These are phyloP conservation scores for Nansenia antarctica DNA, from an alignment of 2,113 vertebrate genomes.

Conservation along the genomic window DNA sequence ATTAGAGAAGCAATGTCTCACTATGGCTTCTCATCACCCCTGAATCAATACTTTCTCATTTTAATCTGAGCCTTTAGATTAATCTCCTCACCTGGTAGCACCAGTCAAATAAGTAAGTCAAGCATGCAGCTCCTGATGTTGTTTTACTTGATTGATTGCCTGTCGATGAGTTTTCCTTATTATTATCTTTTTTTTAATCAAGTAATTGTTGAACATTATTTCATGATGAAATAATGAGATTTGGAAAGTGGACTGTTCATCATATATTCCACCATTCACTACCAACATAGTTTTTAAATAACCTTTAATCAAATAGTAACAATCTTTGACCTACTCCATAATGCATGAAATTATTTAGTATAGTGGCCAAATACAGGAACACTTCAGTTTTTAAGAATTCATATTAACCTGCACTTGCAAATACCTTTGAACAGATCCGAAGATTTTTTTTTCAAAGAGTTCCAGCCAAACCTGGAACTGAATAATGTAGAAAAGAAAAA, in stretches of 20 bases:
- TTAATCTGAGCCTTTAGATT: background rate
- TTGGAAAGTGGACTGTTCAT: background rate
- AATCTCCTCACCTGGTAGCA: background rate
- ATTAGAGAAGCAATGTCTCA: constrained; percentile 44
- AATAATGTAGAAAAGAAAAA: constrained; percentile 51
- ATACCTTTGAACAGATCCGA: constrained; percentile 35
- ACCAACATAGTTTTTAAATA: background rate
- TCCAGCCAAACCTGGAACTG: constrained; percentile 30
- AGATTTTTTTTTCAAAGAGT: constrained; percentile 18
- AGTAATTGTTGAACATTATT: background rate
- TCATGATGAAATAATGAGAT: background rate
- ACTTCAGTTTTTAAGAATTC: constrained; percentile 28
- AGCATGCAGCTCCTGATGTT: background rate
- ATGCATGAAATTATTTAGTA: background rate
- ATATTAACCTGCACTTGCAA: constrained; percentile 44
- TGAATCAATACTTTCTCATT: constrained; percentile 30
- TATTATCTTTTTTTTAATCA: background rate
- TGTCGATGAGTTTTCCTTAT: background rate
- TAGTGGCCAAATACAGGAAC: background rate
- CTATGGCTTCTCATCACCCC: constrained; percentile 42
- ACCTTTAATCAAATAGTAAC: background rate
- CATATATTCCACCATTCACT: background rate
- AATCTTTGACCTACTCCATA: background rate
- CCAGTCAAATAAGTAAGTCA: background rate
- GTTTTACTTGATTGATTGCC: constrained; percentile 5